Base-by-base conservation (phyloP, 2,797 vertebrate genomes). In the Xyrichtys novacula region DNA sequence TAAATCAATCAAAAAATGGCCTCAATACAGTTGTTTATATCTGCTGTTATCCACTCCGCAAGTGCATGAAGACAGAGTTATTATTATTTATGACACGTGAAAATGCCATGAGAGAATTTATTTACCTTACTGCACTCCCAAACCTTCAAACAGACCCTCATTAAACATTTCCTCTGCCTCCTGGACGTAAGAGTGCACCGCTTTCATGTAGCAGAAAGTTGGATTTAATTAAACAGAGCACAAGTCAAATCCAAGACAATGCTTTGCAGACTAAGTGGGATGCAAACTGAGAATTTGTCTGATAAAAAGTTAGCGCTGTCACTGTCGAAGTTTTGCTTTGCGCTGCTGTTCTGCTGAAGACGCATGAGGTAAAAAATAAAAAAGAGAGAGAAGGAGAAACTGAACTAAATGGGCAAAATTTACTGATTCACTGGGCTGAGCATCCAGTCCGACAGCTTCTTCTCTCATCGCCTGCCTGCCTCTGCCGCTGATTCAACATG, bases 361-460 rank as follows among this genome's bases (percentile, higher is more conserved):
- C 54, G 38, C 23, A 31, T 20, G 60, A 20, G 44, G 43, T 26
- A 42, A 29, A 50, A 53, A 29, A 29, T 2, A 20, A 34, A 23
- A 54, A 52, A 31, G 19, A 2, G n/a, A 23, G 40, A 44, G 36
- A 29, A 16, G 20, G 25, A 60, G 22, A 60, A 56, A 47, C 17
- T 29, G 5, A 48, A 50, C 39, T 65, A 50, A 81, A 80, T 23
- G 55, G 69, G 36, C 20, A 44, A 71, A 65, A 70, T 54, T 34
- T 61, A 60, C 44, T 54, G 54, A 78, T 61, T 75, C 49, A 53
- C 60, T n/a, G 54, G 40, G 52, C 52, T 54, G 80, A 67, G 59
- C 49, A 66, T 61, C 60, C n/a, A 56, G 76, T 65, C 65, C 67
- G 43, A 79, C 65, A 71, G 65, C 62, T 79, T 72, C 61, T 71